phyloP scores from a whole-genome alignment of 2,113 vertebrate genomes.

The Nasalis larvatus region DNA sequence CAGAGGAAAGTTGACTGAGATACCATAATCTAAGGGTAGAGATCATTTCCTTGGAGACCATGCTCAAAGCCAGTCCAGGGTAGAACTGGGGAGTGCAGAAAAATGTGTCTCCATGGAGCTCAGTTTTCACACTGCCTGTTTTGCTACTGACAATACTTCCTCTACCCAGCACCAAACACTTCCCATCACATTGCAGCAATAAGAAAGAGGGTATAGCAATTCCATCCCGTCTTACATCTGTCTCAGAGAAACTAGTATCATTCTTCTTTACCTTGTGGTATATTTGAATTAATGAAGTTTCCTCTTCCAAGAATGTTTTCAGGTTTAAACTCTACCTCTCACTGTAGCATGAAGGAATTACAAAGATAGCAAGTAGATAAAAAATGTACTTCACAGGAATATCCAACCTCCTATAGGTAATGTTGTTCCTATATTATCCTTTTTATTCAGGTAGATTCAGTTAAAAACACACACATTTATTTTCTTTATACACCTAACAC shows the following conservation, averaged over 20 bases:
- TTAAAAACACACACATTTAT: neutral
- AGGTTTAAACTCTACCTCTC: neutral
- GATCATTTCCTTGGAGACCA: neutral
- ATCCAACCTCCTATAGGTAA: neutral
- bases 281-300: neutral
- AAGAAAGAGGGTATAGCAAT: neutral
- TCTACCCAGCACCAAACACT: neutral
- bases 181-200: neutral
- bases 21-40: neutral
- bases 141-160: neutral
- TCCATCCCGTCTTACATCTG: neutral
- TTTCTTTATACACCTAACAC: conserved; percentile 17
- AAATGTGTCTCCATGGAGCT: neutral
- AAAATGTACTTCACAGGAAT: conserved; percentile 26
- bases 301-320: neutral
- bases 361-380: conserved; percentile 15
- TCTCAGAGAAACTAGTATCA: neutral
- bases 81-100: neutral
- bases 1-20: neutral
- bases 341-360: neutral
- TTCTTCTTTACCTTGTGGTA: neutral
- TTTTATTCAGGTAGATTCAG: conserved; percentile 19
- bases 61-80: no score
- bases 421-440: neutral
- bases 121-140: neutral